These are phyloP conservation scores for Linepithema humile DNA, from an alignment of 1,140 invertebrate species.

Conservation along the genomic window DNA sequence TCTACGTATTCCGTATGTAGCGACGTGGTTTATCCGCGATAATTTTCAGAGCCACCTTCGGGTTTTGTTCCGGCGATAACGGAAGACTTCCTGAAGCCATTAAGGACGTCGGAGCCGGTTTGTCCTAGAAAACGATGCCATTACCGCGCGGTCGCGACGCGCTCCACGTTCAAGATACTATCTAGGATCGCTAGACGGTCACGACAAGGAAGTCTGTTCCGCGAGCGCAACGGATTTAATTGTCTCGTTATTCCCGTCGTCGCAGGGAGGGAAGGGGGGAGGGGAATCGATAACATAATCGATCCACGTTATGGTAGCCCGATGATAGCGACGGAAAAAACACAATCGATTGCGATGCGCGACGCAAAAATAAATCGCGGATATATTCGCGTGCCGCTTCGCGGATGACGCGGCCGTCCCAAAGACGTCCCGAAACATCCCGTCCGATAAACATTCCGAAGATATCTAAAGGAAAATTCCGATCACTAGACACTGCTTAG, in stretches of 20 bases:
- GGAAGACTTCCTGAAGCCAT: conserved; percentile 58
- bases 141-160: conserved; percentile 31
- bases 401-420: not conserved
- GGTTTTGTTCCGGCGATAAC: conserved; percentile 65
- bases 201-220: conserved; percentile 58
- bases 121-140: conserved; percentile 64
- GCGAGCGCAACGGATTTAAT: conserved; percentile 55
- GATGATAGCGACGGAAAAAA: conserved; percentile 6
- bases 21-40: conserved; percentile 10
- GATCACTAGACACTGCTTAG: not conserved
- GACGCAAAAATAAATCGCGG: conserved; percentile 35
- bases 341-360: not conserved
- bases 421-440: no score
- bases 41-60: conserved; percentile 30
- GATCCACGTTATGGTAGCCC: conserved; percentile 16
- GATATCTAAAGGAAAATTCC: not conserved
- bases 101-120: conserved; percentile 49
- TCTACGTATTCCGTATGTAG: not conserved
- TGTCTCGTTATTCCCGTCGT: conserved; percentile 44
- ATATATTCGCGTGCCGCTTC: not conserved
- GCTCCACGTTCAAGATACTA: conserved; percentile 62
- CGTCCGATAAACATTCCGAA: not conserved
- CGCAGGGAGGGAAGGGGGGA: no score
- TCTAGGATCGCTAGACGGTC: conserved; percentile 37
- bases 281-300: conserved; percentile 55